Evolutionary conservation across 2,888 invertebrate species (phyloP).

Genomic region (Elysia crispata): DNA sequence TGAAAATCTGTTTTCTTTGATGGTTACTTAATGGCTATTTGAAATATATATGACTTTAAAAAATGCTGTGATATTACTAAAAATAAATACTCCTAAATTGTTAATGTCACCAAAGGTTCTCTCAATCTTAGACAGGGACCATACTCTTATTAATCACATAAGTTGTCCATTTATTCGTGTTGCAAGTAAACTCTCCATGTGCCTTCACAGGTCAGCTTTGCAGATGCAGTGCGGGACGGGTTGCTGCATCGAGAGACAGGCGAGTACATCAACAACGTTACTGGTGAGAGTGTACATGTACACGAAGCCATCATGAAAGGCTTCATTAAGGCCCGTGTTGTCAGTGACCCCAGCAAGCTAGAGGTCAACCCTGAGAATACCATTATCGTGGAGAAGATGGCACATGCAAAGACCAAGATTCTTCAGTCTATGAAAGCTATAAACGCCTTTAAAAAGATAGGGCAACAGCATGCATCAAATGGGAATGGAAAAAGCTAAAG

Average conservation of each 20-base stretch:
- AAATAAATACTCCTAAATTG: no score
- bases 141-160: no score
- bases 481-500: no score
- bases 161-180: no score
- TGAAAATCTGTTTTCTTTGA: no score
- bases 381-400: slow-evolving; percentile 71
- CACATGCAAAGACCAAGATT: slow-evolving; percentile 67
- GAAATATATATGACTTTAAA: no score
- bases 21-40: no score
- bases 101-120: no score
- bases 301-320: slow-evolving; percentile 76
- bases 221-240: slow-evolving; percentile 62
- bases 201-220: slow-evolving; percentile 58
- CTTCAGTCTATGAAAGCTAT: slow-evolving; percentile 67
- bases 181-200: no score
- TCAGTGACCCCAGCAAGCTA: slow-evolving; percentile 68
- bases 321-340: slow-evolving; percentile 73
- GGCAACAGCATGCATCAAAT: neutral
- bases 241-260: slow-evolving; percentile 70
- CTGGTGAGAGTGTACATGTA: slow-evolving; percentile 66
- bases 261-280: slow-evolving; percentile 72
- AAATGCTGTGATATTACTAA: no score
- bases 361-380: slow-evolving; percentile 74
- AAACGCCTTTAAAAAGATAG: slow-evolving; percentile 62
- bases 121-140: no score